These are phyloP conservation scores for Ectobius pallidus DNA, from an alignment of 2,888 invertebrate species.

Conservation along the genomic window DNA sequence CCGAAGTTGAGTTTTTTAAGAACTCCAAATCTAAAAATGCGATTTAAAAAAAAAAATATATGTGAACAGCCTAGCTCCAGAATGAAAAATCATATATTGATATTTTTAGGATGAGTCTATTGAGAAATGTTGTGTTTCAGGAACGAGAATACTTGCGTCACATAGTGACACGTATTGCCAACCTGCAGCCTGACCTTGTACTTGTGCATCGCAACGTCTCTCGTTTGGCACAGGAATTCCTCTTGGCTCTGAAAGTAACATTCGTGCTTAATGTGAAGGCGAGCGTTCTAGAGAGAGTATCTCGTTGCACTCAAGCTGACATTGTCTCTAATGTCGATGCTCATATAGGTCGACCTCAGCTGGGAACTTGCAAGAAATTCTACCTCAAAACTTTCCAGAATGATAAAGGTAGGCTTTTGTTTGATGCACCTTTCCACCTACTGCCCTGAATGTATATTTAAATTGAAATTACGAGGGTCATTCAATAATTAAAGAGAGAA, in stretches of 20 bases:
- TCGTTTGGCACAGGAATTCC: conserved; percentile 82
- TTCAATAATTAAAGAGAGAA: no score
- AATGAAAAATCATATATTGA: no score
- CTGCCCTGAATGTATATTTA: no score
- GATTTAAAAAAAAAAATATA: no score
- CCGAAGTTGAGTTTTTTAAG: no score
- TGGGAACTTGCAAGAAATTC: conserved; percentile 86
- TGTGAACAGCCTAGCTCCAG: no score
- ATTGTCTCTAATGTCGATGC: conserved; percentile 88
- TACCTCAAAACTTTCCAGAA: conserved; percentile 67
- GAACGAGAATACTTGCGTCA: conserved; percentile 86
- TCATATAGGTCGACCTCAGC: conserved; percentile 72
- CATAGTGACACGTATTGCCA: conserved; percentile 83
- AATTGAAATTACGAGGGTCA: no score
- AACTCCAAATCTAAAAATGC: no score
- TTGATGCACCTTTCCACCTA: no score
- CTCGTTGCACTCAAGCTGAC: conserved; percentile 82
- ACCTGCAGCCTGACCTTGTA: conserved; percentile 84
- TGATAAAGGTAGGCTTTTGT: conserved; percentile 58
- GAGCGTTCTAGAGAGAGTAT: conserved; percentile 77
- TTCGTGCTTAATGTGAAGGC: conserved; percentile 85
- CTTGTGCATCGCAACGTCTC: conserved; percentile 87
- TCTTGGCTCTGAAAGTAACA: conserved; percentile 81
- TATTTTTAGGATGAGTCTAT: no score
- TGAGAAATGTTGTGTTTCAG: conserved; percentile 58